Base-by-base conservation (phyloP, 1,140 invertebrate genomes). In the Hydropsyche tenuis region DNA sequence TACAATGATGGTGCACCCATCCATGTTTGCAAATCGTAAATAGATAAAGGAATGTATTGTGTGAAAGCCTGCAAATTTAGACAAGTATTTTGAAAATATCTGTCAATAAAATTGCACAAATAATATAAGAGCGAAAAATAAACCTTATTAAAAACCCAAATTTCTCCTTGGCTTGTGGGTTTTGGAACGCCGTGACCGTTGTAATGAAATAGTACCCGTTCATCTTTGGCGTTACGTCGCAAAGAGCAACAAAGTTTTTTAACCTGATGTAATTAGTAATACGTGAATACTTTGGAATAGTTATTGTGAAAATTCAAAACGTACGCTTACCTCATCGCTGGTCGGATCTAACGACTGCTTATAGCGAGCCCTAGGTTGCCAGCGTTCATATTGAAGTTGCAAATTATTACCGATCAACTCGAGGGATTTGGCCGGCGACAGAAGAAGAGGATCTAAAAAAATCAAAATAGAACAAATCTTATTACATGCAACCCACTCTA, bases 111-210 rank as follows among this genome's bases (percentile, higher is more conserved):
- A 56, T 56, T 56, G 16, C 63, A 9, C 11, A 63, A 16, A 27
- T 42, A 62, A 71, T 62, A 14, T 6, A 22, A 42, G 25, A 22
- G 37, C 20, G 7, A 16, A 51, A 27, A 14, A 51, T n/a, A 73
- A 72, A 96, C 94, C 84, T 93, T 90, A 86, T 99, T 99, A 84
- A 99, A 99, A 3, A 99, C 97, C 98, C 98, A 99, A 80, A 99
- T 97, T 89, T 99, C 98, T 12, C 98, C 98, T 87, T 99, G 99
- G 27, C 90, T 88, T 7, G 98, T 99, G 42, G 98, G 98, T 85
- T 94, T 95, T 46, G 98, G 98, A 65, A 99, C 98, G 53, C 98
- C 98, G 85, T 99, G 98, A 0, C 98, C 98, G 86, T 99, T 99
- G 82, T 99, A 99, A 86, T 99, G 98, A 87, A 99, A 99, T 5